Conservation (phyloP, 2,797 vertebrate species). For the Sebastes melanostomus region DNA sequence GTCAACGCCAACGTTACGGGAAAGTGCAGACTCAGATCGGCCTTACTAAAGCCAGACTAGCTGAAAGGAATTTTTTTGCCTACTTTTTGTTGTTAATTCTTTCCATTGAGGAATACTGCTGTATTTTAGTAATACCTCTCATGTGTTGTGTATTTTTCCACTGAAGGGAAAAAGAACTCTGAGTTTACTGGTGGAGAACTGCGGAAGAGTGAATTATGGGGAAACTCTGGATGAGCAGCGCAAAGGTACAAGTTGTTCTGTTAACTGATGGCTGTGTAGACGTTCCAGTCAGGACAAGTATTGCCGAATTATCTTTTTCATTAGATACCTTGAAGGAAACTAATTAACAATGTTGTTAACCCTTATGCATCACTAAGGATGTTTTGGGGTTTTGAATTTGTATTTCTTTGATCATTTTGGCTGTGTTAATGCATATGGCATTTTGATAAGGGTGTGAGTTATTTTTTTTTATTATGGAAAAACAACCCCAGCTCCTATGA, state of each 20-base stretch:
- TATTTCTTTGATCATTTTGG: background rate
- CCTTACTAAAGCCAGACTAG: background rate
- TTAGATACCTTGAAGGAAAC: background rate
- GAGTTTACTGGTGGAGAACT: conserved; percentile 91
- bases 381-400: background rate
- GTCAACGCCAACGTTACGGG: conserved; percentile 1
- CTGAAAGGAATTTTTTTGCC: background rate
- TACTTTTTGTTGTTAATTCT: background rate
- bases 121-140: conserved; percentile 9
- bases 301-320: background rate
- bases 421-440: background rate
- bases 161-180: conserved; percentile 85
- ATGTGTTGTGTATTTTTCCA: conserved; percentile 32
- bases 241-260: conserved; percentile 83
- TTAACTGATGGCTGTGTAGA: conserved; percentile 20
- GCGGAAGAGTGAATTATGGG: conserved; percentile 93
- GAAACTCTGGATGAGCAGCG: conserved; percentile 85
- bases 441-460: too few relatives aligned
- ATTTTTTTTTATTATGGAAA: background rate
- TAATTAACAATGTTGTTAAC: conserved; percentile 21
- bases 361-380: background rate
- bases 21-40: background rate
- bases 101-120: background rate
- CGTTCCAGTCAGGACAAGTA: background rate
- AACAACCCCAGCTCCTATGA: background rate